Evolutionary conservation across 30 jellyfish, hydroid and myxozoan genomes (phyloP).

Genomic region (Haliclystus octoradiatus): DNA sequence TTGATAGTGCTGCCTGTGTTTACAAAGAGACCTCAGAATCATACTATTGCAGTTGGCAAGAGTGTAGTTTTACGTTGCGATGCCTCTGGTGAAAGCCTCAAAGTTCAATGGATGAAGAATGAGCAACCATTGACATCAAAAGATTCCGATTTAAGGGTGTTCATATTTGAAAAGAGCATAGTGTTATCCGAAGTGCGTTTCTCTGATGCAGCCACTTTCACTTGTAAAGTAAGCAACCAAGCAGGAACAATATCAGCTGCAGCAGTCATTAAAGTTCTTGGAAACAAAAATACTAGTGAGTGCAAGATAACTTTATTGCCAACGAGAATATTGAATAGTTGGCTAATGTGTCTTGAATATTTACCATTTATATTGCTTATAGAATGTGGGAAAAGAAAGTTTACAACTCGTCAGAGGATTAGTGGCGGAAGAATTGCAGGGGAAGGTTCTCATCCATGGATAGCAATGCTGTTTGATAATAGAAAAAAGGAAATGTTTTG

Average conservation of each 20-base stretch:
- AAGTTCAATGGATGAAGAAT: slow-evolving; percentile 16
- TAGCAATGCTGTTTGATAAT: slow-evolving; percentile 54
- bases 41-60: slow-evolving; percentile 4
- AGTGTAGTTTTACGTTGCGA: slow-evolving; percentile 5
- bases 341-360: too few relatives aligned
- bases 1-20: slow-evolving; percentile 27
- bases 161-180: not conserved
- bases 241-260: slow-evolving; percentile 18
- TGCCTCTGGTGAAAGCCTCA: slow-evolving; percentile 18
- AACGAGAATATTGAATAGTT: too few relatives aligned
- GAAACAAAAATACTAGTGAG: slow-evolving; percentile 10
- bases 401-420: slow-evolving; percentile 41
- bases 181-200: slow-evolving; percentile 3
- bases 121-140: slow-evolving; percentile 2
- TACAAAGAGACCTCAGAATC: slow-evolving; percentile 9
- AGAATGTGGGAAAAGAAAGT: slow-evolving; percentile 61
- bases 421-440: slow-evolving; percentile 57
- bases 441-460: slow-evolving; percentile 72
- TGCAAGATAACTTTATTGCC: not conserved
- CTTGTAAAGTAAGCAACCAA: slow-evolving; percentile 21
- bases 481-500: slow-evolving; percentile 21
- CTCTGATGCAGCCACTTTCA: slow-evolving; percentile 31
- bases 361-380: not conserved
- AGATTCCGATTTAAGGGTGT: not conserved
- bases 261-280: slow-evolving; percentile 27